Base-by-base conservation (phyloP, 2,113 vertebrate species). In the Myotis lucifugus region DNA sequence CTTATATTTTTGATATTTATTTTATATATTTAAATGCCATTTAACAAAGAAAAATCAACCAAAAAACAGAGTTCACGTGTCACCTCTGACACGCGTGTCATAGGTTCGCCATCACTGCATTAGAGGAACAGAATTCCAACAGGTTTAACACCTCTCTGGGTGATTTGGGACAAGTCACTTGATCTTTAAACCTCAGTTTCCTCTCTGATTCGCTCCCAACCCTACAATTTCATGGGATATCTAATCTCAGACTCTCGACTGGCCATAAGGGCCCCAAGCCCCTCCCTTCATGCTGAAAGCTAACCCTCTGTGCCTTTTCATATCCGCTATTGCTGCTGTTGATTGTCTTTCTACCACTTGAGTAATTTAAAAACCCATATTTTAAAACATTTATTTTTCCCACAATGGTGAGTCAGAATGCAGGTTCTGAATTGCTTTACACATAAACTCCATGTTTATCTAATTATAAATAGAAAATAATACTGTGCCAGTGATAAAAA, bases 381-480 rank as follows among this genome's bases (percentile, higher is more conserved):
- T 91, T 25, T 46, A 82, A 91, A 94, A 42, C 4, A 89, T 34
- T 56, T 61, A 29, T 91, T 89, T 97, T 52, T 21, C 27, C 46
- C 42, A 82, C 10, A 64, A 67, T 67, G 3, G 0, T 66, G 46
- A 90, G 42, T 88, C 74, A 73, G 48, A 66, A 94, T 29, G 59
- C 27, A 74, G 67, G 40, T 76, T 88, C 42, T 50, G 32, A 82
- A 85, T 85, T 90, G 18, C 72, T 90, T 92, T 88, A 70, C 29
- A 82, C 0, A 8, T 48, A 69, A 23, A 56, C 21, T 85, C 3
- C 66, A 9, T 83, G 40, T 72, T 93, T 88, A 54, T 66, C 25
- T 91, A 88, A 83, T 94, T 92, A 92, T 72, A 85, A 94, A 37
- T 61, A 92, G 76, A 92, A 77, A 96, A 76, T 29, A 82, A 85